Evolutionary conservation across 2,888 invertebrate species (phyloP).

Genomic region (Buathra laborator): DNA sequence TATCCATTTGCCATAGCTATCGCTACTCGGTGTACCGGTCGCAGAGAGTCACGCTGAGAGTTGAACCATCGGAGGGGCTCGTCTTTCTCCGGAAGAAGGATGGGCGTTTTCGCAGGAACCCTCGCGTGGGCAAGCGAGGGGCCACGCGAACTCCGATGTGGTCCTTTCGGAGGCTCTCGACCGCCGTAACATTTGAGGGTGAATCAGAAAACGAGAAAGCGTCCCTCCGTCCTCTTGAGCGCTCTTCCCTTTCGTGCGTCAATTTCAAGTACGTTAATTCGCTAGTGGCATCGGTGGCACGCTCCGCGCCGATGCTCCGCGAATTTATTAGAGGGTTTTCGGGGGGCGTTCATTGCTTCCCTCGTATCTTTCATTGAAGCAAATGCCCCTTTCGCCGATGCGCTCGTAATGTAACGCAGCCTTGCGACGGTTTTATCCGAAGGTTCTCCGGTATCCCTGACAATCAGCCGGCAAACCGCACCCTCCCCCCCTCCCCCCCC

Average conservation of each 20-base stretch:
- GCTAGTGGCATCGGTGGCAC: slow-evolving; percentile 37
- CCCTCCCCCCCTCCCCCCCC: slow-evolving; percentile 25
- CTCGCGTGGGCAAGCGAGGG: neutral
- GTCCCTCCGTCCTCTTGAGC: slow-evolving; percentile 4
- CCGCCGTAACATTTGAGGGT: slow-evolving; percentile 7
- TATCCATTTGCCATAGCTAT: neutral
- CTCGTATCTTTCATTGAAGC: neutral
- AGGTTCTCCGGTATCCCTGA: slow-evolving; percentile 60
- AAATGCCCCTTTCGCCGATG: slow-evolving; percentile 3
- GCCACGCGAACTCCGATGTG: neutral
- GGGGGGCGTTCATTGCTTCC: slow-evolving; percentile 28
- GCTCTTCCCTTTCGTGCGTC: slow-evolving; percentile 54
- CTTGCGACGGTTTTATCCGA: slow-evolving; percentile 57
- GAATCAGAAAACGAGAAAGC: slow-evolving; percentile 38
- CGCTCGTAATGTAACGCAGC: slow-evolving; percentile 40
- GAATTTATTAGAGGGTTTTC: slow-evolving; percentile 72
- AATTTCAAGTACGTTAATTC: slow-evolving; percentile 72
- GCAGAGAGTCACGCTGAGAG: neutral
- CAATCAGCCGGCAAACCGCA: slow-evolving; percentile 54
- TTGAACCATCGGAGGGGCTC: neutral
- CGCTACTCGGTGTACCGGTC: neutral
- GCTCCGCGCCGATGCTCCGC: slow-evolving; percentile 31
- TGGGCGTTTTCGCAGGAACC: neutral
- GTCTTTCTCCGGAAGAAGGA: neutral
- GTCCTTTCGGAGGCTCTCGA: slow-evolving; percentile 16